Base-by-base conservation (phyloP, 2,888 invertebrate species). In the Troides oblongomaculatus region DNA sequence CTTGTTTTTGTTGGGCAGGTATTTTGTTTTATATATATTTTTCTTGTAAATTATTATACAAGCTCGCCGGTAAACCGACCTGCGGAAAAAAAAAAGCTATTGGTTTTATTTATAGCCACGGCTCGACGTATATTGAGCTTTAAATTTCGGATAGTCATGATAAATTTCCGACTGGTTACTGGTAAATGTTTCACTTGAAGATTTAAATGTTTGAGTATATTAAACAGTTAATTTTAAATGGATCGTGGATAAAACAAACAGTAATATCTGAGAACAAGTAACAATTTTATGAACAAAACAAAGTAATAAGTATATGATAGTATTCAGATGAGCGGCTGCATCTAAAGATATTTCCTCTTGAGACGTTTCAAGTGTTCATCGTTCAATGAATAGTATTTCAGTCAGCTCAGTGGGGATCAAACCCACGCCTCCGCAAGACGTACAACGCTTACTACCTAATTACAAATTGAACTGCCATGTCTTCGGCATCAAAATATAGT, bases 61-160 rank as follows among this genome's bases (percentile, higher is more conserved):
- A 10, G 50, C 59, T 3, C 0, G n/a, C 30, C 58, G 65, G 59
- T 65, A 65, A 59, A 46, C 65, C 59, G 59, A 59, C 50, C 65
- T 60, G 50, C 59, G 65, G 46, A 14, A 46, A 46, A 65, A 65
- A 65, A 65, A 65, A 65, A 59, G 59, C 65, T 46, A 65, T 65
- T 59, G 58, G 46, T 46, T 65, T 65, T 65, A 65, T 65, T 65
- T 65, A 65, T 65, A 25, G n/a, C 46, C 30, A 23, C 46, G 39
- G 59, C 59, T 46, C 59, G 65, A 46, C 59, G 59, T 65, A 60
- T 65, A 65, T 65, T 59, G 59, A 65, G 65, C 50, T 65, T 65
- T 59, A 65, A 65, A 65, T 50, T 59, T 59, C 64, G 30, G 39
- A 64, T 64, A 65, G 57, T 25, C 58, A 18, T 59, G 46, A 65